These are phyloP conservation scores for Larimichthys polyactis DNA, from an alignment of 2,113 vertebrate species.

Conservation along the genomic window DNA sequence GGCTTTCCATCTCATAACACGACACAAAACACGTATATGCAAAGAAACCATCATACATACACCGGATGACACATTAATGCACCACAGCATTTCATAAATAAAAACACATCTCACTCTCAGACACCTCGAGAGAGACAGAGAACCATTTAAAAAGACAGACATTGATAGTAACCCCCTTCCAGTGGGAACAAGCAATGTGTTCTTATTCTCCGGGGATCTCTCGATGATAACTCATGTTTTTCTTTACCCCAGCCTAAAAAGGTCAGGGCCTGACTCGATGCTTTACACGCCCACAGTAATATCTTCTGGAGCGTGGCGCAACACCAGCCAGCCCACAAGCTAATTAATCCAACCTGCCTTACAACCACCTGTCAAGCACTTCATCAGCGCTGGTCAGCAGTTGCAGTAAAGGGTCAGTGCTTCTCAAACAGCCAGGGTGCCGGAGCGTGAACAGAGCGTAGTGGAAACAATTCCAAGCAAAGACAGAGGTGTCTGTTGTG, in stretches of 20 bases:
- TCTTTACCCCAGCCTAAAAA: conserved; percentile 57
- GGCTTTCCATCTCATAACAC: too few species aligned
- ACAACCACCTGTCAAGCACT: conserved; percentile 69
- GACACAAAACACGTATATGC: too few species aligned
- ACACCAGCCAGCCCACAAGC: conserved; percentile 61
- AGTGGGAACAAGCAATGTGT: not conserved
- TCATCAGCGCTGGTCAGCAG: conserved; percentile 70
- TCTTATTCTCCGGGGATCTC: conserved; percentile 37
- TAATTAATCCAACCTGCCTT: conserved; percentile 79
- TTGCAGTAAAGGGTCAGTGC: conserved; percentile 74
- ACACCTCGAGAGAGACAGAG: not conserved
- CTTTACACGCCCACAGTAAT: conserved; percentile 65
- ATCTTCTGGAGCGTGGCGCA: conserved; percentile 46
- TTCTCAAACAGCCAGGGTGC: conserved; percentile 61
- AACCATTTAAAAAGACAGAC: conserved; percentile 21
- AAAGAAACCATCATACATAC: not conserved
- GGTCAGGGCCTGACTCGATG: conserved; percentile 61
- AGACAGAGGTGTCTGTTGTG: conserved; percentile 40
- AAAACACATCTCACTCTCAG: conserved; percentile 7
- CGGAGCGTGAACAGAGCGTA: conserved; percentile 64
- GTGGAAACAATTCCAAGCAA: conserved; percentile 52
- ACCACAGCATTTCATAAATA: conserved; percentile 2
- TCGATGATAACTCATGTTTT: conserved; percentile 58
- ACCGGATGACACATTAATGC: not conserved
- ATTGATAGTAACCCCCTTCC: conserved; percentile 9